These are phyloP conservation scores for Myrmophylax atrothorax DNA, from an alignment of 2,113 vertebrate species.

Conservation along the genomic window DNA sequence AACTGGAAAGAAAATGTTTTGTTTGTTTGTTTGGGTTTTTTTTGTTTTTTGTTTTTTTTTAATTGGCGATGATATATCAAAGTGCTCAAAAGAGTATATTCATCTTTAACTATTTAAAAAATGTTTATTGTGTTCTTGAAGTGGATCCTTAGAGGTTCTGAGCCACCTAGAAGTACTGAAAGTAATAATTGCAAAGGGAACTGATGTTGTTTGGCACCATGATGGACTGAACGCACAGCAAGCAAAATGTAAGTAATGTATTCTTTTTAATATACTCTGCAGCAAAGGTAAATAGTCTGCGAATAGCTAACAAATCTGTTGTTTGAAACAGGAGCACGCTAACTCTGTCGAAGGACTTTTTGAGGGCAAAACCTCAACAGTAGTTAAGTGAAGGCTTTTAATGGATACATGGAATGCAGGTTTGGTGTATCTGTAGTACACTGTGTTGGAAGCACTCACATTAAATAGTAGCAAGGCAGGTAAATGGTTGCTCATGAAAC, in stretches of 20 bases:
- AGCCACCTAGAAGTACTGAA: neutral
- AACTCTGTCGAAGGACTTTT: neutral
- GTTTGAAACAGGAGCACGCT: neutral
- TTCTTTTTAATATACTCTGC: neutral
- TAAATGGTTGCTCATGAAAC: neutral
- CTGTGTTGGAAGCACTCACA: neutral
- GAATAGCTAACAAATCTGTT: neutral
- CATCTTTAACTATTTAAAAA: neutral
- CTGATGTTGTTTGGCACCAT: neutral
- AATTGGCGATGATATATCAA: neutral
- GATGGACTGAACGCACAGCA: neutral
- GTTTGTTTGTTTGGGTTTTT: no score
- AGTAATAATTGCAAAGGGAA: neutral
- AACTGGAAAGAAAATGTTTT: neutral
- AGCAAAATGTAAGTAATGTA: neutral
- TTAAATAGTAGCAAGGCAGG: neutral
- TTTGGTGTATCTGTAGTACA: neutral
- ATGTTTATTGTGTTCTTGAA: neutral
- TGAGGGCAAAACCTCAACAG: neutral
- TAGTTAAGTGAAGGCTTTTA: neutral
- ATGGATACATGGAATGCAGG: neutral
- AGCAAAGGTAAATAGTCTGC: neutral
- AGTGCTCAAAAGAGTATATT: neutral
- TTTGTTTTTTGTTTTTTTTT: no score
- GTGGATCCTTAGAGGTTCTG: neutral